Evolutionary conservation across 1,140 invertebrate genomes (phyloP).

Genomic region (Drosophila neocordata): DNA sequence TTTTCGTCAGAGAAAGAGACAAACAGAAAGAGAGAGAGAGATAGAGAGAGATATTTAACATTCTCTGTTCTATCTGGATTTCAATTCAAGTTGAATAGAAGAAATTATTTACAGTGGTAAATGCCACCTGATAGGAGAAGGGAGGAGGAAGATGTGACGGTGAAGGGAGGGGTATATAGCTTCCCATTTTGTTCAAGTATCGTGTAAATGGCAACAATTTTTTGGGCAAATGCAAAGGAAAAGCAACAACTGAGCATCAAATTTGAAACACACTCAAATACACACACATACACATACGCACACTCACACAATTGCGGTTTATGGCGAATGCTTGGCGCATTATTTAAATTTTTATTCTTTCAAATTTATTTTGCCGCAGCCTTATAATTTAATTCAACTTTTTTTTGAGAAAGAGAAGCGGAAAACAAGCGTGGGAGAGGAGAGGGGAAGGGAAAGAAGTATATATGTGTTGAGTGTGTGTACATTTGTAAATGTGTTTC

Average conservation of each 20-base stretch:
- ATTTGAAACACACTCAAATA: constrained; percentile 21
- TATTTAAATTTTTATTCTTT: constrained; percentile 64
- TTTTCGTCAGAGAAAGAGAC: constrained; percentile 26
- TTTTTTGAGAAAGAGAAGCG: constrained; percentile 20
- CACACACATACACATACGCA: neutral
- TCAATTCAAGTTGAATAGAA: constrained; percentile 29
- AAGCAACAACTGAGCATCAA: constrained; percentile 29
- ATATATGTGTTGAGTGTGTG: constrained; percentile 5
- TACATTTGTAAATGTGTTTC: constrained; percentile 14
- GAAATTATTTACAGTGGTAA: constrained; percentile 40
- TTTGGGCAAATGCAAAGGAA: constrained; percentile 12
- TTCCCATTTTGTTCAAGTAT: constrained; percentile 39
- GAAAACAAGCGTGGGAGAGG: neutral
- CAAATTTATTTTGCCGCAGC: constrained; percentile 55
- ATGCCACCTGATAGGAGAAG: neutral
- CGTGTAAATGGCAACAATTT: constrained; percentile 65
- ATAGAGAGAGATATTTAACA: constrained; percentile 26
- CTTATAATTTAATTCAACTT: constrained; percentile 60
- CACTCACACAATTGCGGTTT: constrained; percentile 30
- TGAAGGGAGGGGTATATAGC: neutral
- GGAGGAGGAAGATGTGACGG: neutral
- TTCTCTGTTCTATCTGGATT: constrained; percentile 29
- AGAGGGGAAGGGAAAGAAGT: too few relatives aligned
- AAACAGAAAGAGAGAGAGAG: neutral
- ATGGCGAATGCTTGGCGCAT: constrained; percentile 40